Evolutionary conservation across 2,888 invertebrate species (phyloP).

Genomic region (Campopleginae sp.): DNA sequence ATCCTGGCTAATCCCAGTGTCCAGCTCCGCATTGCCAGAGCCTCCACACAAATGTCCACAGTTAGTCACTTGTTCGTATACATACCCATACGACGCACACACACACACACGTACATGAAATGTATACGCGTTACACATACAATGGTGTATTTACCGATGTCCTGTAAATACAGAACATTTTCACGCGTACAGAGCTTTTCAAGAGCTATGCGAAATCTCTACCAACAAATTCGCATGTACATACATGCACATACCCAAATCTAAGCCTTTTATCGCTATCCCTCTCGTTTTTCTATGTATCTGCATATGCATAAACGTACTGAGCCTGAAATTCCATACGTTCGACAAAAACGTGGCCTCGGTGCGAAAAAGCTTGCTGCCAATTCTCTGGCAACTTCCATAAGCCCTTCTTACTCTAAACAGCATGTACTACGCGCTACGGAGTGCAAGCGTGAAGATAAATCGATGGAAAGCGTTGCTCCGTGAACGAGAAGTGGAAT

Average conservation of each 20-base stretch:
- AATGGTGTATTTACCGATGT: constrained; percentile 44
- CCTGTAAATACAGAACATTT: constrained; percentile 41
- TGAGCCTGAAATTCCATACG: neutral
- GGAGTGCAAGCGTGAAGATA: constrained; percentile 40
- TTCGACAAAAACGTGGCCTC: neutral
- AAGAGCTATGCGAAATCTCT: constrained; percentile 16
- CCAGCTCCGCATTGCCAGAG: constrained; percentile 65
- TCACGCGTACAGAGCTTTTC: constrained; percentile 55
- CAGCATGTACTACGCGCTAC: neutral
- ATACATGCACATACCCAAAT: neutral
- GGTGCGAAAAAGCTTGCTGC: neutral
- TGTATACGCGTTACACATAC: neutral
- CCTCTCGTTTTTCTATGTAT: neutral
- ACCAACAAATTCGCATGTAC: constrained; percentile 40
- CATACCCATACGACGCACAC: neutral
- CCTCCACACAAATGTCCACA: neutral
- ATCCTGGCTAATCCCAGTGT: constrained; percentile 78
- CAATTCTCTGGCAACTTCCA: neutral
- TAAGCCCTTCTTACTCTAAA: neutral
- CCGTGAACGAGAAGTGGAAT: constrained; percentile 55
- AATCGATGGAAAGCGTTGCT: constrained; percentile 59
- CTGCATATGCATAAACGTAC: neutral
- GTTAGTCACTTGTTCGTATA: neutral
- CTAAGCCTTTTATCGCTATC: neutral
- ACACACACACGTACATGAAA: neutral